Evolutionary conservation across 2,888 invertebrate species (phyloP).

Genomic region (Drosophila sordidula): DNA sequence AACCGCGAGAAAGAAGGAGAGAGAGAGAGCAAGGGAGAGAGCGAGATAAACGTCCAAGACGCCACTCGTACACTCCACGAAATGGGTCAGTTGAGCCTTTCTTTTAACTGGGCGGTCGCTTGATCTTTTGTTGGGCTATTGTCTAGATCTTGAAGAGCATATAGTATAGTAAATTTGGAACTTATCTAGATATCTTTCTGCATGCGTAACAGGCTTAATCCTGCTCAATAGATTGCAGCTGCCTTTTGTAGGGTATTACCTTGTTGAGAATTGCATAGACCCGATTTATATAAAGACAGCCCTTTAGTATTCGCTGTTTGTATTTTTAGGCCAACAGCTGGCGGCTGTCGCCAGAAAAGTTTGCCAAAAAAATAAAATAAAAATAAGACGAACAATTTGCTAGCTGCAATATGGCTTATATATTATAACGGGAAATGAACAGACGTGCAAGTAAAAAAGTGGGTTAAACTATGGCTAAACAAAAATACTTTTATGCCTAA

Average conservation of each 20-base stretch:
- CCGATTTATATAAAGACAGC: conserved; percentile 7
- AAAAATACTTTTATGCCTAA: not conserved
- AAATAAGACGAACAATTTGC: conserved; percentile 11
- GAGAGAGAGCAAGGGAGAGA: too few relatives aligned
- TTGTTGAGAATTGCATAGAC: conserved; percentile 1
- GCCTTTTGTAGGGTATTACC: not conserved
- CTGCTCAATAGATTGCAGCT: too few relatives aligned
- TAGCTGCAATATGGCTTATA: conserved; percentile 21
- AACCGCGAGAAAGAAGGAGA: not conserved
- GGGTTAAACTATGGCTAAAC: not conserved
- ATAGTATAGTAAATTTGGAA: too few relatives aligned
- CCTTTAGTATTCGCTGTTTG: not conserved
- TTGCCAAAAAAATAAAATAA: conserved; percentile 31
- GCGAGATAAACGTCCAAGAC: conserved; percentile 1
- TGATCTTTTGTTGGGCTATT: not conserved
- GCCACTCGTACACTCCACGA: conserved; percentile 12
- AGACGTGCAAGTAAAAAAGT: not conserved
- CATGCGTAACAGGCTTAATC: too few relatives aligned
- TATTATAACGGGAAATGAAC: not conserved
- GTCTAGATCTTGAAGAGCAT: too few relatives aligned
- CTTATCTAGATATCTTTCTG: too few relatives aligned
- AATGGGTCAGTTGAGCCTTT: conserved; percentile 42
- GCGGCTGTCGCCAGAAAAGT: conserved; percentile 31
- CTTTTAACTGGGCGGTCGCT: not conserved
- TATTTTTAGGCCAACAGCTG: conserved; percentile 39